Evolutionary conservation across 2,113 vertebrate genomes (phyloP).

Genomic region (Plotosus lineatus): DNA sequence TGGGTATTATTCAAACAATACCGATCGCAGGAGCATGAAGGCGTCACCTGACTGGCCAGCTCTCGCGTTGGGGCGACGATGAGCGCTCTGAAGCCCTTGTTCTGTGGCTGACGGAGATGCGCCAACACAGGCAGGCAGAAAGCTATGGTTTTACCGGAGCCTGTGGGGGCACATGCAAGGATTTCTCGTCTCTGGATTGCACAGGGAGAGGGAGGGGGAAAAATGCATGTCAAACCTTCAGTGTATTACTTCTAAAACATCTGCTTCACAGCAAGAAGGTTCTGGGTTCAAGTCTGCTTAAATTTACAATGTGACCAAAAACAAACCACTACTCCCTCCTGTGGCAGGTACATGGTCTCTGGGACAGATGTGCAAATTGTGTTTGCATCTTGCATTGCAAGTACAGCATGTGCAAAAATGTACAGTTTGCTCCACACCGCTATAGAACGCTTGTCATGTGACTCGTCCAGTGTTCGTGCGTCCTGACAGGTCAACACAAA

Average conservation of each 20-base stretch:
- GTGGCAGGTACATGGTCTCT: too few species aligned
- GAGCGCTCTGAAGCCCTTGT: slow-evolving; percentile 90
- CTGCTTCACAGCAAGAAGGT: too few species aligned
- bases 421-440: background rate
- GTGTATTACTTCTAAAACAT: background rate
- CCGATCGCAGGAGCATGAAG: background rate
- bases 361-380: too few species aligned
- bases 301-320: too few species aligned
- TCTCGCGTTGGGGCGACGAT: slow-evolving; percentile 92
- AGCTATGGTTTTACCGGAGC: slow-evolving; percentile 93
- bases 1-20: background rate
- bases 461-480: background rate
- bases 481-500: background rate
- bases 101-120: slow-evolving; percentile 85
- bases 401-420: too few species aligned
- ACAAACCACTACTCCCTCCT: too few species aligned
- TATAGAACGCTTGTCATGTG: background rate
- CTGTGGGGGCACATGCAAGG: slow-evolving; percentile 93
- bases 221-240: background rate
- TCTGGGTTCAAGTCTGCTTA: too few species aligned
- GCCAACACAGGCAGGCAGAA: slow-evolving; percentile 89
- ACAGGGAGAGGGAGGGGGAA: too few species aligned
- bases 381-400: too few species aligned
- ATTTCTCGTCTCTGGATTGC: slow-evolving; percentile 83
- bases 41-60: slow-evolving; percentile 86